phyloP scores from a whole-genome alignment of 2,797 vertebrate genomes.

The Coccyzus lansbergi region DNA sequence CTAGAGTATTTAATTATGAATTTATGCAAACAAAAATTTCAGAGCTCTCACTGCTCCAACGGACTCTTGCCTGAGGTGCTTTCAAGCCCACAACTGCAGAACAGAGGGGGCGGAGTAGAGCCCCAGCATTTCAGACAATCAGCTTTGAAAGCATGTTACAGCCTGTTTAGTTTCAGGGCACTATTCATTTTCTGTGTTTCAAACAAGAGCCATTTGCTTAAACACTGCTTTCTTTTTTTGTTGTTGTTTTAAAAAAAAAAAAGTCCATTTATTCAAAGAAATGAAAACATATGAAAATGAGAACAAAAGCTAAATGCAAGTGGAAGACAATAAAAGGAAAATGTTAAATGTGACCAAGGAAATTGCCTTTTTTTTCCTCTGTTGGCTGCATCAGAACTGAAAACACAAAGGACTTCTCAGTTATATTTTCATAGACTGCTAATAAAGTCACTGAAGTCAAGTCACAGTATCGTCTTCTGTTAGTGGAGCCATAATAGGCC shows the following conservation, averaged over 20 bases:
- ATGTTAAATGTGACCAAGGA: background rate
- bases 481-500: background rate
- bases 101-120: constrained; percentile 23
- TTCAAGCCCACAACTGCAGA: constrained; percentile 42
- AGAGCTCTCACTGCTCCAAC: constrained; percentile 42
- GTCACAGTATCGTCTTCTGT: background rate
- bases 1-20: constrained; percentile 69
- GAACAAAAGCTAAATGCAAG: constrained; percentile 14
- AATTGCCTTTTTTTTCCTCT: background rate
- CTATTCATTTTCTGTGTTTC: constrained; percentile 1
- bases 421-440: background rate
- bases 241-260: background rate
- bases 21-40: constrained; percentile 72
- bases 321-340: background rate
- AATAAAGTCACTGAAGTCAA: background rate
- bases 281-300: background rate
- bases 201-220: constrained; percentile 3
- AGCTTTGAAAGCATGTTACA: constrained; percentile 28
- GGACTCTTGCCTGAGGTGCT: constrained; percentile 58
- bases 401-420: constrained; percentile 5
- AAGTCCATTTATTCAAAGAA: background rate
- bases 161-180: constrained; percentile 4
- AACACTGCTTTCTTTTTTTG: background rate
- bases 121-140: constrained; percentile 24
- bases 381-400: background rate